Evolutionary conservation across 2,888 invertebrate genomes (phyloP), one percentile per base, ranked within the genome.

Genomic region (Cryptosula pallasiana): DNA sequence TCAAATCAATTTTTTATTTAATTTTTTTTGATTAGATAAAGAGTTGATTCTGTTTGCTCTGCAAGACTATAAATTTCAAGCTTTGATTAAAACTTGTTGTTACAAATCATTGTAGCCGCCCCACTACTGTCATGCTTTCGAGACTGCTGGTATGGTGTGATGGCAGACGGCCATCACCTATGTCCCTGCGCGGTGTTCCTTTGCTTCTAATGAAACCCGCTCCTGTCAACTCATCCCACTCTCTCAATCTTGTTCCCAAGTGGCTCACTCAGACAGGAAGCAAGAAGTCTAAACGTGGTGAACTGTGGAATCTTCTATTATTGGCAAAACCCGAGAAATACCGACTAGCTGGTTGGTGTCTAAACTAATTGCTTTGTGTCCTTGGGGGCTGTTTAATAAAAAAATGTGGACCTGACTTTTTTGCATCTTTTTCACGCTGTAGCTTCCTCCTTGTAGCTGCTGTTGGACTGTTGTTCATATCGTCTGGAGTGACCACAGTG

Each of bases 401-500:
- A n/a, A n/a, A n/a, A n/a, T n/a, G n/a, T n/a, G n/a, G n/a, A n/a
- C n/a, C n/a, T n/a, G n/a, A n/a, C n/a, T n/a, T n/a, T n/a, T n/a
- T n/a, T n/a, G n/a, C n/a, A n/a, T n/a, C n/a, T n/a, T n/a, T n/a
- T n/a, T n/a, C n/a, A n/a, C n/a, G n/a, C n/a, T n/a, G n/a, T n/a
- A n/a, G n/a, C n/a, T n/a, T n/a, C n/a, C n/a, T n/a, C 5, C 45
- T 89, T 86, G 63, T 86, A 91, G 95, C 91, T 86, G 97, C 94
- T 54, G 89, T 97, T 76, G 87, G 89, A 13, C 89, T 96, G 72
- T 87, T 98, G 58, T 78, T 94, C 20, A 87, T 97, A 70, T 96
- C 96, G 0, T 96, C 95, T 77, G 87, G 90, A 73, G 93, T 98
- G 1, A 93, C 95, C 16, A 94, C 98, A 92, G 90, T 92, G 16